Conservation (phyloP, 1,140 invertebrate species). For the Leptinotarsa undecemlineata region DNA sequence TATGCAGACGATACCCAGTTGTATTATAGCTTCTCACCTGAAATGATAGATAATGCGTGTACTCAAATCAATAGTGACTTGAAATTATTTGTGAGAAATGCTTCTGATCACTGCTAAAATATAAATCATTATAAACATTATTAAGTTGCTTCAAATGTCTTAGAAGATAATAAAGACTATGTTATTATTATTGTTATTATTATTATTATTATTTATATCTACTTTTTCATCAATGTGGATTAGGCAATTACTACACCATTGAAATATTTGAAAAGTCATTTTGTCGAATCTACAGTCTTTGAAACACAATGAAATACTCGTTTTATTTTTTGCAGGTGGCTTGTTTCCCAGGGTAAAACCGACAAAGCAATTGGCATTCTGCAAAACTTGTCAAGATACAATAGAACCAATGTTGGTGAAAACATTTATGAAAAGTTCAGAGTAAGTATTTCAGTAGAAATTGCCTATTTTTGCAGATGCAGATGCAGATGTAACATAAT, state of each 20-base stretch:
- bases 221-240: neutral
- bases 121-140: no score
- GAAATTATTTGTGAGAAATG: no score
- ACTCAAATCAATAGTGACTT: no score
- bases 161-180: no score
- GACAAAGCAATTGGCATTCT: conserved; percentile 78
- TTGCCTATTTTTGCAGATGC: no score
- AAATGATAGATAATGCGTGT: no score
- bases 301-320: neutral
- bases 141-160: no score
- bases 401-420: conserved; percentile 73
- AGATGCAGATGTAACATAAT: no score
- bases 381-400: conserved; percentile 78
- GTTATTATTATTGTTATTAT: no score
- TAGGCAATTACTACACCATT: neutral
- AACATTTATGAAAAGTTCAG: conserved; percentile 74
- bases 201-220: neutral
- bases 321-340: conserved; percentile 64
- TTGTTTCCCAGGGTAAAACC: conserved; percentile 79
- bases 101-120: no score
- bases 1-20: no score
- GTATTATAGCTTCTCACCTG: no score
- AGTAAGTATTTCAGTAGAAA: conserved; percentile 54
- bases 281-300: neutral
- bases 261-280: conserved; percentile 17